These are phyloP conservation scores for Hemicentrotus pulcherrimus DNA, from an alignment of 35 echinoderm and acorn worm genomes.

Conservation along the genomic window DNA sequence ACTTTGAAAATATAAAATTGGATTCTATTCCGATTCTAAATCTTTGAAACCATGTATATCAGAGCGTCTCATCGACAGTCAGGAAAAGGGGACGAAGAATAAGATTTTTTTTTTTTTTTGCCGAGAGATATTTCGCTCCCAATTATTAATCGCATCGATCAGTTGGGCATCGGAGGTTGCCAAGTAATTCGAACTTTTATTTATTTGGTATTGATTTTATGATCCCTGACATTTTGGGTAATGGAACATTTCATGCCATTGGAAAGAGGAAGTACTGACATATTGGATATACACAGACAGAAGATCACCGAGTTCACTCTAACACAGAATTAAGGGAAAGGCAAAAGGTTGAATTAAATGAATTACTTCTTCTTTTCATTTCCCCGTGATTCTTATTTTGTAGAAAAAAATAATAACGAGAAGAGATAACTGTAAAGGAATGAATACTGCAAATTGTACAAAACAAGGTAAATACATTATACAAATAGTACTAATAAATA, in stretches of 20 bases:
- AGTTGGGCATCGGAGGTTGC: background rate
- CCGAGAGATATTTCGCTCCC: background rate
- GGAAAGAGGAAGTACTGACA: background rate
- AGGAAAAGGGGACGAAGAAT: background rate
- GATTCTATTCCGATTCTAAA: background rate
- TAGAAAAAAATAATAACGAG: too few relatives aligned
- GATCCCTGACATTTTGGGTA: background rate
- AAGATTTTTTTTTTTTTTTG: background rate
- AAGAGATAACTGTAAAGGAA: too few relatives aligned
- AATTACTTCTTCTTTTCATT: too few relatives aligned
- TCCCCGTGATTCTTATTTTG: too few relatives aligned
- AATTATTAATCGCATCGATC: background rate
- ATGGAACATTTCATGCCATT: background rate
- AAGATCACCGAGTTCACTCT: background rate
- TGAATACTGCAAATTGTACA: too few relatives aligned
- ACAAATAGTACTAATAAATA: too few relatives aligned
- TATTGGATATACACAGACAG: background rate
- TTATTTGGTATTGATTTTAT: slow-evolving; percentile 6
- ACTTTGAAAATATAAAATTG: background rate
- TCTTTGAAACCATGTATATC: background rate
- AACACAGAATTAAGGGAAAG: background rate
- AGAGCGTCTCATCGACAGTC: background rate
- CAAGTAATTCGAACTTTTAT: slow-evolving; percentile 13
- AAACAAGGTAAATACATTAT: too few relatives aligned
- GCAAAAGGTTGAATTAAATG: background rate